Evolutionary conservation across 2,888 invertebrate species (phyloP), one percentile per base, ranked within the genome.

Genomic region (Erannis defoliaria): DNA sequence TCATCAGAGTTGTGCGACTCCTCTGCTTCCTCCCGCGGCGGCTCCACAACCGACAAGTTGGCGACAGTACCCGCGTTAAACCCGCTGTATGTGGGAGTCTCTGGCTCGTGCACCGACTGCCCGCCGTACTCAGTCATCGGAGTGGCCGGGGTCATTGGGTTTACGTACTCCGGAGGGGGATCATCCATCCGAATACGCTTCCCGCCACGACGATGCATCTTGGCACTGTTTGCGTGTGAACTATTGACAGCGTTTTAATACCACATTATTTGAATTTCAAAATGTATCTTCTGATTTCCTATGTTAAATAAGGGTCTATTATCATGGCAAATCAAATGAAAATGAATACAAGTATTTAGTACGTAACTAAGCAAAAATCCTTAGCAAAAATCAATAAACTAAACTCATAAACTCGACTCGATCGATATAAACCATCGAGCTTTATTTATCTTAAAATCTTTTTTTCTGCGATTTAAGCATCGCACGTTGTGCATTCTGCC

Each of bases 161-260:
- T 96, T 35, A 97, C 97, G 83, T 97, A 97, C 81, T 98, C 97
- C 62, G 97, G 97, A 51, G 97, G 97, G 62, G 97, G 97, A 87
- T 97, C 97, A 89, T 97, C 97, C 97, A 98, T 97, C 67, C 98
- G 96, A 81, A 98, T 98, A 72, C 97, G 94, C 93, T 98, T 98
- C 72, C 98, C 98, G 79, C 97, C 97, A 75, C 93, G 87, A 68
- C 97, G 95, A 86, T 97, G 97, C 96, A 97, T 97, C 77, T 89
- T 94, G 73, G 18, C 14, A 5, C 29, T 40, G 29, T 40, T 33
- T 12, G 31, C 8, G 18, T 31, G 5, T n/a, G 18, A 46, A 3
- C 9, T 26, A 26, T 4, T 29, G 10, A 18, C 2, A 29, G 16
- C 4, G 12, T 43, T n/a, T n/a, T 21, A 23, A n/a, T 23, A 14